phyloP scores from a whole-genome alignment of 2,797 vertebrate species.

The Acanthurus lineatus region DNA sequence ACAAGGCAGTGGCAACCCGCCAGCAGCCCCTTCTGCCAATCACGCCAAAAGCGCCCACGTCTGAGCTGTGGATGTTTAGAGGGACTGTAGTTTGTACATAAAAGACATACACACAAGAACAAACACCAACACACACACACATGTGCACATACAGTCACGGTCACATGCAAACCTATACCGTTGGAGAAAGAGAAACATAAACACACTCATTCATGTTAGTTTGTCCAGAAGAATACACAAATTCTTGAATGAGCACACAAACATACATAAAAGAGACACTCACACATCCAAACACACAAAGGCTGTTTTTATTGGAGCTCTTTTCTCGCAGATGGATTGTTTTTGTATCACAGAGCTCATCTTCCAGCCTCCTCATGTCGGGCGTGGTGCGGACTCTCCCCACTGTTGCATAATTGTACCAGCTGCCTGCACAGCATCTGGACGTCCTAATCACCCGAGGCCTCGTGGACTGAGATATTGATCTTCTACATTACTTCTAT shows the following conservation, averaged over 20 bases:
- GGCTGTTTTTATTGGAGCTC: constrained; percentile 49
- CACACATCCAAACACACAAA: constrained; percentile 39
- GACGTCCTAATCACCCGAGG: constrained; percentile 9
- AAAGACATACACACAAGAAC: constrained; percentile 35
- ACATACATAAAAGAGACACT: constrained; percentile 29
- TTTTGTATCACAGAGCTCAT: constrained; percentile 50
- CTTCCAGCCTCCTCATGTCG: constrained; percentile 48
- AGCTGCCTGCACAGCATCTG: constrained; percentile 14
- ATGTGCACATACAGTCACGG: constrained; percentile 8
- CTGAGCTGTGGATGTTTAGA: constrained; percentile 72
- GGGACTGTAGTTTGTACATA: constrained; percentile 55
- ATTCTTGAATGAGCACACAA: constrained; percentile 17
- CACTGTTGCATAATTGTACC: constrained; percentile 45
- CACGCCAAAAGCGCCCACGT: constrained; percentile 98
- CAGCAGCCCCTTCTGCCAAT: constrained; percentile 81
- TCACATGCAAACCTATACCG: constrained; percentile 8
- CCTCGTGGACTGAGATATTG: constrained; percentile 30
- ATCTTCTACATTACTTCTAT: constrained; percentile 32
- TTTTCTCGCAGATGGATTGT: constrained; percentile 45
- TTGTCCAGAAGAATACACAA: constrained; percentile 19
- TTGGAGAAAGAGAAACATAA: constrained; percentile 28
- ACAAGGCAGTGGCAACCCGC: constrained; percentile 78
- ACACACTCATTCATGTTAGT: constrained; percentile 14
- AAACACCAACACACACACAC: constrained; percentile 17
- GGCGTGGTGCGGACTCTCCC: constrained; percentile 53